A percentile compares a stretch with the other conserved stretches of the same genome.
Conservation (phyloP, 2,888 invertebrate genomes). For the Thyatira batis region DNA sequence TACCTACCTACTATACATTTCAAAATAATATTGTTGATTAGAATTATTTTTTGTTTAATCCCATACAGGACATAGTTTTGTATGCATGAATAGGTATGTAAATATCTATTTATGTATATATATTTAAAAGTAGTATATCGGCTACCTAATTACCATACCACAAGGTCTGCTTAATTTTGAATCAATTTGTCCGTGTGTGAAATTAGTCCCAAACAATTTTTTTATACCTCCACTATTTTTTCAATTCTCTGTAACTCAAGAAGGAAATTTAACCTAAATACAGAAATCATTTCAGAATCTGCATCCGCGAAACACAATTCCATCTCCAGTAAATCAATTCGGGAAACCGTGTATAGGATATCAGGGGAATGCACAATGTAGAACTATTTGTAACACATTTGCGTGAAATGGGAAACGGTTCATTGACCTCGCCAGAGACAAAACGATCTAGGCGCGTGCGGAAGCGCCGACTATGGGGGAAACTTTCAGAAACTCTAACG, state of each 20-base stretch:
- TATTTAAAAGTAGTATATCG: no score
- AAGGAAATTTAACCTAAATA: neutral
- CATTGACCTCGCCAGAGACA: slow-evolving; percentile 17
- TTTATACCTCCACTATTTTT: neutral
- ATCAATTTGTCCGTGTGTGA: neutral
- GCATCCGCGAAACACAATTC: neutral
- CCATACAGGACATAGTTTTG: no score
- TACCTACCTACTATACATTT: no score
- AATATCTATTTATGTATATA: neutral
- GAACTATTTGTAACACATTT: neutral
- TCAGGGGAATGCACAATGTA: neutral
- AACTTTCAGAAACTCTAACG: no score
- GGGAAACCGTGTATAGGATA: neutral
- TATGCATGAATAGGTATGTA: neutral
- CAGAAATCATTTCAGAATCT: neutral
- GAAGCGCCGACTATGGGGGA: slow-evolving; percentile 7
- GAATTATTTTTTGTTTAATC: no score
- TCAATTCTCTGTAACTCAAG: neutral
- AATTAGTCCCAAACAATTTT: neutral
- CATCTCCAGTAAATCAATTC: neutral
- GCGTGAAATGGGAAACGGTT: slow-evolving; percentile 5
- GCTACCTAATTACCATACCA: no score
- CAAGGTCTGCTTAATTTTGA: neutral
- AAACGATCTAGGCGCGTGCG: slow-evolving; percentile 22
- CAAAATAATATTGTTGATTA: no score